phyloP scores from a whole-genome alignment of 2,113 vertebrate genomes.

The Eonycteris spelaea region DNA sequence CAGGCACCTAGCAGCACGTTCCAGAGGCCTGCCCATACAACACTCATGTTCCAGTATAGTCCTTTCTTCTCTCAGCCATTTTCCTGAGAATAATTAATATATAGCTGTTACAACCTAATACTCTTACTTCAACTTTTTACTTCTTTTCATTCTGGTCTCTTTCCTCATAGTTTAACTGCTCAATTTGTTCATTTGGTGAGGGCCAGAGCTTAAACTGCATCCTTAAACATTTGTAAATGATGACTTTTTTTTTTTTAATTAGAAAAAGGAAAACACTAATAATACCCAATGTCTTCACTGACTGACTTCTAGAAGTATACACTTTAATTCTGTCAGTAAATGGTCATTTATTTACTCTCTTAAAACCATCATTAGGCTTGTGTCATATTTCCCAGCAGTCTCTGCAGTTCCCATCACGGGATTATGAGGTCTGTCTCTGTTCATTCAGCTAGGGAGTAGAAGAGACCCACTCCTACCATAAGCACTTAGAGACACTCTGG shows the following conservation, averaged over 20 bases:
- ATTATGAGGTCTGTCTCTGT: not conserved
- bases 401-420: constrained; percentile 50
- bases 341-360: constrained; percentile 27
- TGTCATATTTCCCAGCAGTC: constrained; percentile 54
- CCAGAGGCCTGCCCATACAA: not conserved
- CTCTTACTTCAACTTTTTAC: not conserved
- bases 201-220: not conserved
- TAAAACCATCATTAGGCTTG: constrained; percentile 42
- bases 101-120: not conserved
- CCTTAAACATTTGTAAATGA: constrained; percentile 29
- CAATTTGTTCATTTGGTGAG: not conserved
- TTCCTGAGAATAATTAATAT: constrained; percentile 26
- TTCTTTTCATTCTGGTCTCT: not conserved
- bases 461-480: not conserved
- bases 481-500: not conserved
- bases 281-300: constrained; percentile 41
- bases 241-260: constrained; percentile 15
- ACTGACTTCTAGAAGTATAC: constrained; percentile 33
- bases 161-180: constrained; percentile 6
- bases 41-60: not conserved
- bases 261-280: constrained; percentile 30
- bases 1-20: not conserved
- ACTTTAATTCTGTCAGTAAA: constrained; percentile 60
- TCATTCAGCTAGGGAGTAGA: not conserved
- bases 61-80: not conserved